Percentiles rank a stretch among this genome's conserved stretches.
phyloP scores from a whole-genome alignment of 2,888 invertebrate genomes.

The Alloplasta piceator region DNA sequence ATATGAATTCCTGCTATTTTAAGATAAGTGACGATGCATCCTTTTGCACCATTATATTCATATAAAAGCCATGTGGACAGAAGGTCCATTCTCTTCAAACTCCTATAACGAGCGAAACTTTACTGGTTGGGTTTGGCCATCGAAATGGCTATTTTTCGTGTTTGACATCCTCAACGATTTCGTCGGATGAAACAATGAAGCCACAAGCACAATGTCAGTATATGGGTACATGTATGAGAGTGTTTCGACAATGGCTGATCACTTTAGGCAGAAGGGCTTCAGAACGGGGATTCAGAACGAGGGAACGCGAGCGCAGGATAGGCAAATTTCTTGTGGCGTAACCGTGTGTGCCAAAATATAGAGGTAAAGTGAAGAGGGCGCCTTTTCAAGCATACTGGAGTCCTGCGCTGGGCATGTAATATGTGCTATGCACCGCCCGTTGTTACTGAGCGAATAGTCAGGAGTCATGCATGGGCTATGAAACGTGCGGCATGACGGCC shows the following conservation, averaged over 20 bases:
- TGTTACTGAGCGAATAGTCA: conserved; percentile 2
- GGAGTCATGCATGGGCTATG: conserved; percentile 25
- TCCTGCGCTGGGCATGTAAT: not conserved
- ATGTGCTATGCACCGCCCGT: conserved; percentile 11
- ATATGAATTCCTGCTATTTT: not conserved
- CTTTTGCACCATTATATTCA: not conserved
- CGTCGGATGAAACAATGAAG: conserved; percentile 44
- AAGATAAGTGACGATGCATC: not conserved
- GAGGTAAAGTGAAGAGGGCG: not conserved
- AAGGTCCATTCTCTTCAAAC: conserved; percentile 18
- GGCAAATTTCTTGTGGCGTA: conserved; percentile 54
- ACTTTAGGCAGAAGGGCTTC: conserved; percentile 34
- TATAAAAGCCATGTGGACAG: not conserved
- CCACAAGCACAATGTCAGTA: conserved; percentile 15
- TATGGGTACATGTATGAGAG: not conserved
- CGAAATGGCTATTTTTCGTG: conserved; percentile 26
- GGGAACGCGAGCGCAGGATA: conserved; percentile 21
- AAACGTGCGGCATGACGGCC: conserved; percentile 37
- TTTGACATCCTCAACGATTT: conserved; percentile 40
- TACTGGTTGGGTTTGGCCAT: conserved; percentile 18
- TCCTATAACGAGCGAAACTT: conserved; percentile 35
- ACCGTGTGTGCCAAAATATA: conserved; percentile 55
- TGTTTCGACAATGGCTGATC: conserved; percentile 33
- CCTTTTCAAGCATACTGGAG: conserved; percentile 23
- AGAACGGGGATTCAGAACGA: conserved; percentile 31